phyloP scores from a whole-genome alignment of 2,113 vertebrate genomes.

The Okapia johnstoni region DNA sequence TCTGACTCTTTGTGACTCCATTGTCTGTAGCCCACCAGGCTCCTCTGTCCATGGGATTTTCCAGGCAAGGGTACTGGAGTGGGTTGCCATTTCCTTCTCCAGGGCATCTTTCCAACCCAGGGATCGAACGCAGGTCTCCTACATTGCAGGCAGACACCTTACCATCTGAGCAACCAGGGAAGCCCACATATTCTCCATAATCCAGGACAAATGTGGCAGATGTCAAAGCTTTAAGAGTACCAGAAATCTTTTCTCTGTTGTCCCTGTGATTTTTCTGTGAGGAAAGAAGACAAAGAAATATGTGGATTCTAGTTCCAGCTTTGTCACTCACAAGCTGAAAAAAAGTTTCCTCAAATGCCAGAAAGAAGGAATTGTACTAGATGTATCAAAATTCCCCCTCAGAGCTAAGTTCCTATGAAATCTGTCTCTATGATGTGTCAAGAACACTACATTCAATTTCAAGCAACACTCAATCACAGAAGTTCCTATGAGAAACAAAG shows the following conservation, averaged over 20 bases:
- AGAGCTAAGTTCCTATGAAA: neutral
- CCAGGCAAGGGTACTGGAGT: neutral
- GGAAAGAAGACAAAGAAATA: neutral
- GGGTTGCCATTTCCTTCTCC: neutral
- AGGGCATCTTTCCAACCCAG: neutral
- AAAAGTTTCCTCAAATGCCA: neutral
- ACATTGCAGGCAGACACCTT: neutral
- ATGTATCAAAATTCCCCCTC: neutral
- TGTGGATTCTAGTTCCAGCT: neutral
- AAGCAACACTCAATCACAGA: neutral
- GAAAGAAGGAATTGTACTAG: neutral
- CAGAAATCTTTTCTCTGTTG: neutral
- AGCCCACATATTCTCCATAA: neutral
- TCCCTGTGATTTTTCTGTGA: constrained; percentile 21
- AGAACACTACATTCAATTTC: neutral
- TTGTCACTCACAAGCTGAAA: neutral
- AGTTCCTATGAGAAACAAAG: neutral
- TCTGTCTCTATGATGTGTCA: neutral
- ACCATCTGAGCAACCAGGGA: neutral
- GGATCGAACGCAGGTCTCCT: neutral
- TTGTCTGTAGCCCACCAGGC: neutral
- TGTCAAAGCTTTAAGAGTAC: neutral
- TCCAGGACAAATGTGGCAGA: neutral
- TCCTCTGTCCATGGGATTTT: neutral
- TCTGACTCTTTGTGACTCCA: neutral